Evolutionary conservation across 2,797 vertebrate genomes (phyloP).

Genomic region (Acipenser oxyrinchus): DNA sequence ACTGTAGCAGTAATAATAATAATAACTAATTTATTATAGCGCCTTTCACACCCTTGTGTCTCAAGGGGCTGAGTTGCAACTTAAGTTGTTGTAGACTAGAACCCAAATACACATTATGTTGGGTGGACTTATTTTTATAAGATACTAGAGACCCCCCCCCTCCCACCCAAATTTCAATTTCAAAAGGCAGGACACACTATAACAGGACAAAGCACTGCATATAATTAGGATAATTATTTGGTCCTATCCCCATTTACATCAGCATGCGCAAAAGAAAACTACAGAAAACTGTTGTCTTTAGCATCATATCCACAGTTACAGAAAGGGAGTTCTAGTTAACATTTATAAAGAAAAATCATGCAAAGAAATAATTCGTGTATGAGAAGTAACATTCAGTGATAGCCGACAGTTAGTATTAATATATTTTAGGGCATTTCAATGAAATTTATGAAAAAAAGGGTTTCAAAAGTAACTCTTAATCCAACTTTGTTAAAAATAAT

Average conservation of each 20-base stretch:
- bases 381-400: too few species aligned
- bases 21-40: too few species aligned
- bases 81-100: too few species aligned
- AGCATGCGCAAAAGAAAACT: conserved; percentile 1
- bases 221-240: conserved; percentile 68
- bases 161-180: conserved; percentile 48
- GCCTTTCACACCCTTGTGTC: too few species aligned
- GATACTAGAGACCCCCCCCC: conserved; percentile 29
- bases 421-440: too few species aligned
- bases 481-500: too few species aligned
- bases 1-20: conserved; percentile 27
- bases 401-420: too few species aligned
- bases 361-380: too few species aligned
- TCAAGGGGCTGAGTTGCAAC: too few species aligned
- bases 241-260: conserved; percentile 59
- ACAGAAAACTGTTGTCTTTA: background rate
- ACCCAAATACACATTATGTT: too few species aligned
- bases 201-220: conserved; percentile 55
- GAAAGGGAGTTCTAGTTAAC: background rate
- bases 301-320: background rate
- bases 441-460: too few species aligned
- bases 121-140: conserved; percentile 31
- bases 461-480: too few species aligned
- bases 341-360: background rate
- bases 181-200: conserved; percentile 48